Percentiles rank a stretch among this genome's conserved stretches.
These are phyloP conservation scores for Nemurella pictetii DNA, from an alignment of 2,888 invertebrate species.

Conservation along the genomic window DNA sequence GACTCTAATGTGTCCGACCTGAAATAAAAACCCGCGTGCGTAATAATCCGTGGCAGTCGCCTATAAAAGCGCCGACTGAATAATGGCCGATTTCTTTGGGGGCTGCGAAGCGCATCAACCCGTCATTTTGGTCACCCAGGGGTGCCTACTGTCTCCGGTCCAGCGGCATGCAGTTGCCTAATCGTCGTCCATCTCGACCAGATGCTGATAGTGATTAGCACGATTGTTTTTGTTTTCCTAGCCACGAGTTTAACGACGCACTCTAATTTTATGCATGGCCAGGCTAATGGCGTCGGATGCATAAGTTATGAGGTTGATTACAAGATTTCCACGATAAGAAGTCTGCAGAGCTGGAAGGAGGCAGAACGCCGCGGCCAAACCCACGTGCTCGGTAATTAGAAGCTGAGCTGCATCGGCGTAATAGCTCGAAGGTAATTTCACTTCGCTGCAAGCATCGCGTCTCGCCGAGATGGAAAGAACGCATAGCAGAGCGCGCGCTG, in stretches of 20 bases:
- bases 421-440: neutral
- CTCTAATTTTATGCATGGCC: neutral
- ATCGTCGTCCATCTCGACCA: neutral
- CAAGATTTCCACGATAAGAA: neutral
- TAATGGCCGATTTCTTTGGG: neutral
- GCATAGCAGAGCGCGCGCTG: neutral
- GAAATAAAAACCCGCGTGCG: neutral
- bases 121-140: neutral
- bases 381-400: neutral
- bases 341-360: neutral
- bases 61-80: neutral
- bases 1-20: neutral
- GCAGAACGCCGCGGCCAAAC: neutral
- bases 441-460: neutral
- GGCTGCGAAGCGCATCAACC: too few species aligned
- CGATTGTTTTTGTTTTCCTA: neutral
- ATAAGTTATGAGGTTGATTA: neutral
- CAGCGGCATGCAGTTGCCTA: neutral
- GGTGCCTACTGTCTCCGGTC: too few species aligned
- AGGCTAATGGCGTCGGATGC: neutral
- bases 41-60: neutral
- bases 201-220: neutral
- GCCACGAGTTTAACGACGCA: neutral
- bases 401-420: neutral
- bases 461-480: neutral